Percentiles rank a stretch among this genome's conserved stretches.
These are phyloP conservation scores for Plemyria rubiginata DNA, from an alignment of 2,888 invertebrate genomes.

Conservation along the genomic window DNA sequence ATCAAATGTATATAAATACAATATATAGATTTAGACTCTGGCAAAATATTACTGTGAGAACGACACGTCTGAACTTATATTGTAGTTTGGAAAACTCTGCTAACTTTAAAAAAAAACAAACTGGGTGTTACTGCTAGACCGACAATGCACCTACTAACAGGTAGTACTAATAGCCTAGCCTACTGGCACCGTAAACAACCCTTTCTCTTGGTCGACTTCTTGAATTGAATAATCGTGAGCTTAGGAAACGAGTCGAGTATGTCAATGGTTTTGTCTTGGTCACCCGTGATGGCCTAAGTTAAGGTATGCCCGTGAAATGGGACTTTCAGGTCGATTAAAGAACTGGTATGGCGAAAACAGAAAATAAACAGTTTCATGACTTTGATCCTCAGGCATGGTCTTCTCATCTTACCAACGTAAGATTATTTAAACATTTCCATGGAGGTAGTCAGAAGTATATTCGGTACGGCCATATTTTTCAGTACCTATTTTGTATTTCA, in stretches of 20 bases:
- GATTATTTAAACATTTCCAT: too few species aligned
- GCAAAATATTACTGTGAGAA: too few species aligned
- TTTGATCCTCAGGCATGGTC: too few species aligned
- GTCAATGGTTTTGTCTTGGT: not conserved
- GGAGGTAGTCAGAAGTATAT: too few species aligned
- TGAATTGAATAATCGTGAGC: constrained; percentile 33
- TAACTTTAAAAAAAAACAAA: not conserved
- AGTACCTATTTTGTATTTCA: too few species aligned
- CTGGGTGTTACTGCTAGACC: constrained; percentile 1
- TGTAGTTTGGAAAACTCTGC: not conserved
- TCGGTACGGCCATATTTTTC: too few species aligned
- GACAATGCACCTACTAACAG: constrained; percentile 17
- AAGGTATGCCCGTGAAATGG: not conserved
- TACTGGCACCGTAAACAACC: constrained; percentile 23
- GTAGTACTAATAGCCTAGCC: constrained; percentile 21
- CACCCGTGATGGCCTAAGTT: not conserved
- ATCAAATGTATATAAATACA: too few species aligned
- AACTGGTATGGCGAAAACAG: too few species aligned
- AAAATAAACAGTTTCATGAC: too few species aligned
- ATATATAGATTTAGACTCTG: too few species aligned
- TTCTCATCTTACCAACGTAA: too few species aligned
- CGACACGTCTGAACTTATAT: not conserved
- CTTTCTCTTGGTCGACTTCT: constrained; percentile 36
- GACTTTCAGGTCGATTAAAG: too few species aligned
- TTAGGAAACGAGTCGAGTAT: constrained; percentile 27